Evolutionary conservation across 2,113 vertebrate species (phyloP), one percentile per base, ranked within the genome.

Genomic region (Psittacula cyanocephala): DNA sequence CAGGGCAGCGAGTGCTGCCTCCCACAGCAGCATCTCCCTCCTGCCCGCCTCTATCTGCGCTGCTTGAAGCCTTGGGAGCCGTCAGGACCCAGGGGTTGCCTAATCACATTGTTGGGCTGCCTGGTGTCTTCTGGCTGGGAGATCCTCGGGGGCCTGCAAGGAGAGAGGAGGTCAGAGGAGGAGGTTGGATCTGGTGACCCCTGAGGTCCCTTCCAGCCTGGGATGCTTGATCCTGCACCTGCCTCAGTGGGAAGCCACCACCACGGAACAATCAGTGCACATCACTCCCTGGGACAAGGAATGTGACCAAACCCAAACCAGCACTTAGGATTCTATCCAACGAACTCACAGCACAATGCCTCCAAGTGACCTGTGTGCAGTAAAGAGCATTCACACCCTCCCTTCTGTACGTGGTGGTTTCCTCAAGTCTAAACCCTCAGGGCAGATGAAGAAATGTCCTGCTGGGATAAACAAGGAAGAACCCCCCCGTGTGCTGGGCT

Each of bases 31-130:
- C 93, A 80, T 96, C 59, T 35, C 93, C 60, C 10, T 59, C 57
- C 57, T 24, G 76, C 92, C 92, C 87, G 78, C 87, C 82, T 97
- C 68, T 99, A 99, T 99, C 99, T 99, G 98, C 99, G 98, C 85
- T 99, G 99, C 95, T 98, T 98, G 98, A 99, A 99, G 96, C 99
- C 99, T 75, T 99, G 99, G 70, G 98, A 99, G 93, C 99, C 98
- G 62, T 99, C 99, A 27, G 99, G 99, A 94, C 99, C 98, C 93
- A 98, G 97, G 14, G 99, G 99, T 96, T 99, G 99, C 91, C 99
- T 97, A 95, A 99, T 98, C 97, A 98, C 98, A 87, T 99, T 98
- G 96, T 98, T 99, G 98, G 98, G 98, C 96, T 99, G 98, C 87
- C 99, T 97, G 96, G 94, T 96, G 81, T 99, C 99, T 87, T 99